A percentile compares a stretch with the other conserved stretches of the same genome.
These are phyloP conservation scores for Coccyzus lansbergi DNA, from an alignment of 2,797 vertebrate species.

Conservation along the genomic window DNA sequence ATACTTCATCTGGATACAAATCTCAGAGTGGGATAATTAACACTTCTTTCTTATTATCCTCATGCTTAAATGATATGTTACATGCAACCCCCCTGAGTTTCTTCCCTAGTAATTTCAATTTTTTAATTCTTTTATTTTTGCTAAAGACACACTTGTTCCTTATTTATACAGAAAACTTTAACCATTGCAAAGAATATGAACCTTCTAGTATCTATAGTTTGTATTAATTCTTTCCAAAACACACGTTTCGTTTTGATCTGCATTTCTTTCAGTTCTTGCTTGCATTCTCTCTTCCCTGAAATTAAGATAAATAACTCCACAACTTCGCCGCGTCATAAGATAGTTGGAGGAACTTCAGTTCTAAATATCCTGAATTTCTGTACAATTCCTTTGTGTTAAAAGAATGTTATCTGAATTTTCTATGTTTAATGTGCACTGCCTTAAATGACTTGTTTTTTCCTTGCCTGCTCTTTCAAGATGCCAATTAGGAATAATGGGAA, in stretches of 20 bases:
- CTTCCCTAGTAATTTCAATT: conserved; percentile 66
- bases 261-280: conserved; percentile 81
- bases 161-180: conserved; percentile 40
- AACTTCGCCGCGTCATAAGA: conserved; percentile 26
- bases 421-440: conserved; percentile 78
- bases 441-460: conserved; percentile 82
- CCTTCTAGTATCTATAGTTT: conserved; percentile 78
- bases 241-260: conserved; percentile 78
- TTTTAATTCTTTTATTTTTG: conserved; percentile 52
- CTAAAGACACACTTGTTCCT: conserved; percentile 14
- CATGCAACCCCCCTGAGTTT: conserved; percentile 68
- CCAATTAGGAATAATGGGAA: conserved; percentile 88
- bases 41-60: conserved; percentile 75
- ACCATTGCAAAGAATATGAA: conserved; percentile 84
- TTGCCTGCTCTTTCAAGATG: conserved; percentile 86
- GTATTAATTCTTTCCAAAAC: conserved; percentile 77
- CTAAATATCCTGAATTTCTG: conserved; percentile 36
- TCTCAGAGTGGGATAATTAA: conserved; percentile 14
- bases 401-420: conserved; percentile 75
- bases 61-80: conserved; percentile 87
- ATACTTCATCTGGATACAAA: conserved; percentile 39
- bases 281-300: conserved; percentile 80
- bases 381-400: conserved; percentile 39
- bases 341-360: conserved; percentile 55
- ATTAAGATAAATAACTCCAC: conserved; percentile 42